Evolutionary conservation across 1,140 invertebrate species (phyloP), one percentile per base, ranked within the genome.

Genomic region (Hycleus phaleratus): DNA sequence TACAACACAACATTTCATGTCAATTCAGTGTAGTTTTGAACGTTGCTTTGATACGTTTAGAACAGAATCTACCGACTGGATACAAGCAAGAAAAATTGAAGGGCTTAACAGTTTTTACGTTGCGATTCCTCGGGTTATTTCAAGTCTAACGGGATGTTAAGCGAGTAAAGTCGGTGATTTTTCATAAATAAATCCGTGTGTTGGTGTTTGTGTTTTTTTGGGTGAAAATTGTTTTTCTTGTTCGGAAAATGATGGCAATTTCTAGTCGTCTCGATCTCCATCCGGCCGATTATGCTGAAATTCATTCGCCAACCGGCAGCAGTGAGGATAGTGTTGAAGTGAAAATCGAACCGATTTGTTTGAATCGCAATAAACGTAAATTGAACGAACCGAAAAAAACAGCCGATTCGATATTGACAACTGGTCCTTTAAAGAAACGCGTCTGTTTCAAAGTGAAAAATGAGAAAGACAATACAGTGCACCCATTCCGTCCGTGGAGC

Each of bases 291-390:
- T 32, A 32, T 7, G 32, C 7, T 1, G 32, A 32, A 4, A 32
- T 32, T 7, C 70, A 73, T 49, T 74, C 72, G 1, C 72, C 72
- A 43, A 74, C 72, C 79, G 60, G 82, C 43, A 81, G 83, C 40
- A 88, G 85, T 18, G 87, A 89, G 62, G 87, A 90, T 72, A 87
- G 86, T 47, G 81, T 88, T 2, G 82, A 88, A 64, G 82, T 84
- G 8, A 81, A 83, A 59, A 76, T 82, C 2, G 78, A 75, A 11
- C 75, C 87, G 4, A 85, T 87, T 40, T 79, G 81, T 1, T 72
- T 83, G 45, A 42, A 42, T 32, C 68, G 78, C 3, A 78, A 78
- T 46, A 81, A 84, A 57, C 81, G 82, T 67, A 88, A 89, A 69
- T 77, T 85, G 52, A 80, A 84, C 8, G 88, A 91, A 55, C 85